Evolutionary conservation across 2,113 vertebrate genomes (phyloP).

Genomic region (Callorhinus ursinus): DNA sequence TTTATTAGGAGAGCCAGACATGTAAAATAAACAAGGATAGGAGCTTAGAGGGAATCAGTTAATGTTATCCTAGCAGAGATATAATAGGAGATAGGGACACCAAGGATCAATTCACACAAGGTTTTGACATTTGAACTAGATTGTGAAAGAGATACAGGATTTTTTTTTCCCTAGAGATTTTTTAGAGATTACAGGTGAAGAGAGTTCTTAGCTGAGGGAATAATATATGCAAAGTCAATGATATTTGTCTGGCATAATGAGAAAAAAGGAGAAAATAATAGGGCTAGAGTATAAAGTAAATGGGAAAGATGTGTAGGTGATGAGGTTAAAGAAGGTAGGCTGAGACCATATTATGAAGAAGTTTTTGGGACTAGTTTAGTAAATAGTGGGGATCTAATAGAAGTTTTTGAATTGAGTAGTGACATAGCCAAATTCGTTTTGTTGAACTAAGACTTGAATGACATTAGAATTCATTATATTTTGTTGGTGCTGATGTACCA

Average conservation of each 20-base stretch:
- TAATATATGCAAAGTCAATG: background rate
- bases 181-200: background rate
- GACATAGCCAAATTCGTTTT: conserved; percentile 14
- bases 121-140: conserved; percentile 41
- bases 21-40: background rate
- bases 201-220: conserved; percentile 29
- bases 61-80: background rate
- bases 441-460: conserved; percentile 40
- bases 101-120: background rate
- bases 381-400: background rate
- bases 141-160: conserved; percentile 18
- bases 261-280: background rate
- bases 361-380: conserved; percentile 38
- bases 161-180: background rate
- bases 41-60: conserved; percentile 1
- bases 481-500: background rate
- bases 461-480: background rate
- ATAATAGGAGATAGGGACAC: background rate
- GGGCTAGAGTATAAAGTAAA: background rate
- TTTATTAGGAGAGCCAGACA: background rate
- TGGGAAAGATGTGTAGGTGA: background rate
- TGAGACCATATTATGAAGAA: background rate
- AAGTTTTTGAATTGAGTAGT: conserved; percentile 38
- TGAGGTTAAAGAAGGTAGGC: background rate
- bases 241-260: conserved; percentile 17